Base-by-base conservation (phyloP, 2,888 invertebrate species). In the Eupsilia transversa region DNA sequence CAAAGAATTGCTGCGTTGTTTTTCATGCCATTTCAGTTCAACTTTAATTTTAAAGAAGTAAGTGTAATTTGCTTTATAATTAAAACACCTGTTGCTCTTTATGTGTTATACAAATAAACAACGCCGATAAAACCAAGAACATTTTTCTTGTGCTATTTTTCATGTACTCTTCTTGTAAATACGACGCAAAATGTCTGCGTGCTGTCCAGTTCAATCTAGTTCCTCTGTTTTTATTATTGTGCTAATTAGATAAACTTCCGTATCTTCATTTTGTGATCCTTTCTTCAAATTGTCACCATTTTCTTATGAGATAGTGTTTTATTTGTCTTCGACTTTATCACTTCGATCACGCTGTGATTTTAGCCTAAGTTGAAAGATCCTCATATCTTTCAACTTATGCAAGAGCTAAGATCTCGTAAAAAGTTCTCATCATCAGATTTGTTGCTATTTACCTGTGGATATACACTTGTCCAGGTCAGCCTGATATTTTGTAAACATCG, bases 231-330 rank as follows among this genome's bases (percentile, higher is more conserved):
- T 71, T 67, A 54, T 71, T 59, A 14, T 17, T 57, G 83, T 60
- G 33, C 79, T 64, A 78, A 49, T 77, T 80, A 82, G 70, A 82
- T 80, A 63, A 82, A 63, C 41, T 59, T 57, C 27, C 7, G n/a
- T 77, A 66, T 70, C 52, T 70, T 3, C 2, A 41, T 70, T 61
- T 82, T 54, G 46, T 70, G 43, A 57, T 61, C 63, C 30, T 61
- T 69, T 66, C 17, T 57, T 56, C 12, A 66, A 82, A 57, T 59
- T 52, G 38, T 65, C 27, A 49, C 17, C 3, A n/a, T 35, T 38
- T 38, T n/a, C 33, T 64, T 49, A 9, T 6, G 14, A 41, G 41
- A 49, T n/a, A 46, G 56, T 12, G 12, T 54, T 41, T 30, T 52
- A 35, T 33, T 59, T 30, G 49, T 27, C 17, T 30, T 43, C 23